Evolutionary conservation across 2,113 vertebrate species (phyloP).

Genomic region (Toxotes jaculatrix): DNA sequence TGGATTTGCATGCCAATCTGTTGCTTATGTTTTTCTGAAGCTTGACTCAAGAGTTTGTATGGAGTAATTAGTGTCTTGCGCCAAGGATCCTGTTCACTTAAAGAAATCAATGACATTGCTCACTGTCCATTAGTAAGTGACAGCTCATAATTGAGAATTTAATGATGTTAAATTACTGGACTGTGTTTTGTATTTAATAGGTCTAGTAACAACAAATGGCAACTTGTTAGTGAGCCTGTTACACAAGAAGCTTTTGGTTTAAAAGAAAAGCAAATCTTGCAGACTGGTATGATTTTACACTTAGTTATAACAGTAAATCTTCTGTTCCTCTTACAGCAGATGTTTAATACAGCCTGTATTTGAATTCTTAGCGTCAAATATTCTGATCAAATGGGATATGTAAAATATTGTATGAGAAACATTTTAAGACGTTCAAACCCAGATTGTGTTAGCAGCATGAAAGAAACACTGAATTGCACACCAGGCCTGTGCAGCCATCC

Average conservation of each 20-base stretch:
- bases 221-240: neutral
- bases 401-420: constrained; percentile 41
- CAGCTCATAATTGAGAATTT: constrained; percentile 40
- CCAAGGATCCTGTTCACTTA: constrained; percentile 14
- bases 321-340: neutral
- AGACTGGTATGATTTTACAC: neutral
- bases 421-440: constrained; percentile 37
- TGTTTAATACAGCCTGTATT: neutral
- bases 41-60: constrained; percentile 10
- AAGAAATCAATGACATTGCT: constrained; percentile 15
- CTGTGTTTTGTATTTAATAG: constrained; percentile 9
- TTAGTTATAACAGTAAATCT: neutral
- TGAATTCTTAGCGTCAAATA: constrained; percentile 7
- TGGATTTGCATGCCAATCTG: constrained; percentile 29
- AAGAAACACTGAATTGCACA: constrained; percentile 26
- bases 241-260: neutral
- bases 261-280: neutral
- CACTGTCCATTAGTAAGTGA: constrained; percentile 34
- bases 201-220: neutral
- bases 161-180: constrained; percentile 46
- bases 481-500: constrained; percentile 50
- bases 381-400: constrained; percentile 36
- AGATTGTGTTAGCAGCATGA: constrained; percentile 51
- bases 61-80: constrained; percentile 31
- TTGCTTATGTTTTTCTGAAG: constrained; percentile 32